Conservation (phyloP, 2,888 invertebrate genomes). For the Spisula subtruncata region DNA sequence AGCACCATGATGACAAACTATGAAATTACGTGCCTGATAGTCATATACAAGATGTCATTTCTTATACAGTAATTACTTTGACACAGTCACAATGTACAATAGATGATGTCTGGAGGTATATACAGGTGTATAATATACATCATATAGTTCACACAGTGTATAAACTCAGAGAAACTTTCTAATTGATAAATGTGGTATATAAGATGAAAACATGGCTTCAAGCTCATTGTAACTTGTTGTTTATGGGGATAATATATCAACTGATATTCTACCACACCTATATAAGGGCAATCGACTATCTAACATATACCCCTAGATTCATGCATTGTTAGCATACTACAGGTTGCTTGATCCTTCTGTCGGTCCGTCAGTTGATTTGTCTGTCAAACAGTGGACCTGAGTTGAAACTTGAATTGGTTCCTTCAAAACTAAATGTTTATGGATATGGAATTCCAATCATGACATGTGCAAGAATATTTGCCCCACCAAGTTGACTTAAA, state of each 20-base stretch:
- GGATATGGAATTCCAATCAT: too few species aligned
- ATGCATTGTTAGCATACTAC: too few species aligned
- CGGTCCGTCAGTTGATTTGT: too few species aligned
- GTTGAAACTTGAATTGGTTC: too few species aligned
- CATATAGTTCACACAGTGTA: not conserved
- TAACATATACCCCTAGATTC: not conserved
- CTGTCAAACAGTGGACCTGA: too few species aligned
- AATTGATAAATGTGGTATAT: not conserved
- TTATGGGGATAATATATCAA: not conserved
- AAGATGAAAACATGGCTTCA: slow-evolving; percentile 7
- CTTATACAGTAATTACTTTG: not conserved
- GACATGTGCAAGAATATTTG: too few species aligned
- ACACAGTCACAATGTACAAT: not conserved
- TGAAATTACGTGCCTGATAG: not conserved
- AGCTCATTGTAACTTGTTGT: slow-evolving; percentile 1
- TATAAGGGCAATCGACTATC: not conserved
- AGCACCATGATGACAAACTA: not conserved
- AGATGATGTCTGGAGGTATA: not conserved
- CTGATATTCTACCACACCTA: not conserved
- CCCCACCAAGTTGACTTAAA: too few species aligned
- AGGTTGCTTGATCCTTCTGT: too few species aligned
- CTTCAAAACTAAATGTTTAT: too few species aligned
- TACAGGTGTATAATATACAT: not conserved
- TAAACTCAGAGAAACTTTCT: not conserved
- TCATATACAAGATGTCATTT: not conserved